Evolutionary conservation across 2,113 vertebrate species (phyloP).

Genomic region (Eulemur macaco): DNA sequence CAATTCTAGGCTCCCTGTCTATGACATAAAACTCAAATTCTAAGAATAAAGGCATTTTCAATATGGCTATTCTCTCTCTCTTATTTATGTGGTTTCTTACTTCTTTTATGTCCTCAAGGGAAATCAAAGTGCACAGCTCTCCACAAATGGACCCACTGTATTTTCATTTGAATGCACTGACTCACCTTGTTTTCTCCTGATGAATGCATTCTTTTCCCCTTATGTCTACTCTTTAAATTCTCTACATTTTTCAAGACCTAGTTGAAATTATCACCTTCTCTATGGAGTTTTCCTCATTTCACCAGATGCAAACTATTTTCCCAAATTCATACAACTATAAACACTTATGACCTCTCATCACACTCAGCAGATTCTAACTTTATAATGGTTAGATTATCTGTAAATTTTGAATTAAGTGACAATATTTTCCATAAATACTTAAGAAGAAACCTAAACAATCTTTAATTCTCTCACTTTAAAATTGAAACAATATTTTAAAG

Average conservation of each 20-base stretch:
- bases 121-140: not conserved
- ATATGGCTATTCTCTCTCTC: not conserved
- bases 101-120: not conserved
- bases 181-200: not conserved
- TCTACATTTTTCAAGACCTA: not conserved
- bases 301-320: not conserved
- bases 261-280: not conserved
- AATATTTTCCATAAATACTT: not conserved
- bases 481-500: not conserved
- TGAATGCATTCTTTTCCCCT: not conserved
- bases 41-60: not conserved
- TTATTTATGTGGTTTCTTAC: not conserved
- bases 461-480: not conserved
- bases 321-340: not conserved
- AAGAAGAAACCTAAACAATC: not conserved
- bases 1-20: not conserved
- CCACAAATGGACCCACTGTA: not conserved
- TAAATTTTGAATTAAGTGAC: conserved; percentile 1
- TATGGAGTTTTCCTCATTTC: not conserved
- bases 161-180: not conserved
- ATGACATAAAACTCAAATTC: not conserved
- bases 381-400: not conserved
- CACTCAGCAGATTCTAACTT: not conserved
- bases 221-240: not conserved
- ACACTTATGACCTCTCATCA: not conserved